Evolutionary conservation across 2,888 invertebrate species (phyloP), one percentile per base, ranked within the genome.

Genomic region (Yponomeuta evonymella): DNA sequence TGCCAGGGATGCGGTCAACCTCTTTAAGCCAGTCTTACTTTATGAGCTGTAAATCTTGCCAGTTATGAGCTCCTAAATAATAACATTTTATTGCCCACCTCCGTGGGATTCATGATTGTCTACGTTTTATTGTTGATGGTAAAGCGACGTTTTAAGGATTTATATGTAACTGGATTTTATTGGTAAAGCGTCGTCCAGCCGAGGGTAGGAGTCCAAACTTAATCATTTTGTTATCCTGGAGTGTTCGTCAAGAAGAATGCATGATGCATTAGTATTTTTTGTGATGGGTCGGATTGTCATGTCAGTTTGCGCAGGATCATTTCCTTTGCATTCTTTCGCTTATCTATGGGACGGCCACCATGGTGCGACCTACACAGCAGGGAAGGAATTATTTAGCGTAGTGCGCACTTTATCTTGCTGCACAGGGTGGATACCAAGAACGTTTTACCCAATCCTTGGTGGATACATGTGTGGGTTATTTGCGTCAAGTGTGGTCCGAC

Each of bases 61-160:
- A 78, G 87, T 90, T 90, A 90, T 90, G 88, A 86, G 88, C 85
- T 87, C 81, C 85, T 89, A 90, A 91, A 90, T 90, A 90, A 88
- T 90, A 87, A 85, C 79, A 80, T 87, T 90, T 91, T 89, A 91
- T 86, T 87, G 87, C 83, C 80, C 83, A 82, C 84, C 78, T 81
- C 81, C 79, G 81, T 82, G 76, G 79, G 81, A 85, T 86, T 87
- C 87, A 88, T 83, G 88, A 85, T 88, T 88, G 87, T 81, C 83
- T 80, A 79, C 77, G 76, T 84, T 89, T 87, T 89, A 89, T 83
- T 77, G 85, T 83, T 77, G 80, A 83, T 81, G 81, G 80, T 77
- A 79, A 79, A 79, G 83, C 80, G 76, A 83, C 80, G 80, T 84
- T 83, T 83, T 79, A 75, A 58, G 76, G 82, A 85, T 89, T 90